These are phyloP conservation scores for Eueremaeus valkanovi DNA, from an alignment of 2,888 invertebrate species.

Conservation along the genomic window DNA sequence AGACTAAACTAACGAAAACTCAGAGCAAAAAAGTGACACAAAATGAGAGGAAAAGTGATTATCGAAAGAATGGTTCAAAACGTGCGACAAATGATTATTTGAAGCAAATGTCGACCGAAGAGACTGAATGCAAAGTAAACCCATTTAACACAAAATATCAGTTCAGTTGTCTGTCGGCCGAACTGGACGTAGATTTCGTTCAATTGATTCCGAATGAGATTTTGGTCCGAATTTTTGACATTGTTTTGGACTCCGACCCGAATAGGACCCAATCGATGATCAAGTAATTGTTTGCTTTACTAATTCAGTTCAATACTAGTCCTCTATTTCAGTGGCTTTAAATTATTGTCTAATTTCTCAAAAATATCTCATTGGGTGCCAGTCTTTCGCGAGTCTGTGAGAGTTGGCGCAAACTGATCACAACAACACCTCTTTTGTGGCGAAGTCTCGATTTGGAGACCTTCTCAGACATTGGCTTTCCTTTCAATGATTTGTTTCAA, in stretches of 20 bases:
- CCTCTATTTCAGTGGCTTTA: not conserved
- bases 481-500: slow-evolving; percentile 4
- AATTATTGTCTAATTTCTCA: not conserved
- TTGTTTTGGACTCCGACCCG: slow-evolving; percentile 17
- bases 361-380: not conserved
- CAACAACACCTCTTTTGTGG: slow-evolving; percentile 38
- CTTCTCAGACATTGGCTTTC: slow-evolving; percentile 22
- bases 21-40: not conserved
- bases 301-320: not conserved
- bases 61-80: too few relatives aligned
- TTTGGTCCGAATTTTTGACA: slow-evolving; percentile 16
- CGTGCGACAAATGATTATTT: too few relatives aligned
- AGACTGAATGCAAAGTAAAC: too few relatives aligned
- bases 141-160: too few relatives aligned
- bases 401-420: slow-evolving; percentile 40
- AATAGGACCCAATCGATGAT: slow-evolving; percentile 29
- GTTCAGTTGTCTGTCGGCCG: slow-evolving; percentile 25
- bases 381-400: slow-evolving; percentile 40
- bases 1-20: too few relatives aligned
- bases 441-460: slow-evolving; percentile 37
- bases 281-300: slow-evolving; percentile 30
- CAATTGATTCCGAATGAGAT: slow-evolving; percentile 38
- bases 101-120: not conserved
- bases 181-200: slow-evolving; percentile 13
- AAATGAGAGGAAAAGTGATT: not conserved